Percentiles rank a stretch among this genome's conserved stretches.
These are phyloP conservation scores for Anguilla marmorata DNA, from an alignment of 2,797 vertebrate species.

Conservation along the genomic window DNA sequence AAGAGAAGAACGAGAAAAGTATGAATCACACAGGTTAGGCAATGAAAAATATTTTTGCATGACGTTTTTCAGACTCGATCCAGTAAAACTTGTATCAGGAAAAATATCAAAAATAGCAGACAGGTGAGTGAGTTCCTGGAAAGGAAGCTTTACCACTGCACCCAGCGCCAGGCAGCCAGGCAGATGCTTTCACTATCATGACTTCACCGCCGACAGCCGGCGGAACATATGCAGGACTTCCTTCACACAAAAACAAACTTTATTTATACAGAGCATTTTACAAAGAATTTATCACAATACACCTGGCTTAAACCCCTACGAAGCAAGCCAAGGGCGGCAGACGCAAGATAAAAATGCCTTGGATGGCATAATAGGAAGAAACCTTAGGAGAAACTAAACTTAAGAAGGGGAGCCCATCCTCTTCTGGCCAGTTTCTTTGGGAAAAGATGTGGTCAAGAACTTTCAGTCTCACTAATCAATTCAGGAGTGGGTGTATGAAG, in stretches of 20 bases:
- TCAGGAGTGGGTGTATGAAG: too few species aligned
- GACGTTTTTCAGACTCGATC: conserved; percentile 60
- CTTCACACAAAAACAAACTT: conserved; percentile 35
- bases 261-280: too few species aligned
- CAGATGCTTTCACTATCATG: conserved; percentile 55
- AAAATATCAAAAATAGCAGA: conserved; percentile 57
- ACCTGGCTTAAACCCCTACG: too few species aligned
- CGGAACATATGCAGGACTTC: conserved; percentile 32
- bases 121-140: conserved; percentile 56
- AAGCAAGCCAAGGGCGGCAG: too few species aligned
- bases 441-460: too few species aligned
- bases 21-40: conserved; percentile 57
- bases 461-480: too few species aligned
- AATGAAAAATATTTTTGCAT: conserved; percentile 40
- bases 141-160: conserved; percentile 41
- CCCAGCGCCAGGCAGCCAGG: conserved; percentile 40
- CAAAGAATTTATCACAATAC: too few species aligned
- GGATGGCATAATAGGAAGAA: too few species aligned
- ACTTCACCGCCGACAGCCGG: conserved; percentile 38
- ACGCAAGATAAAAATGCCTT: too few species aligned
- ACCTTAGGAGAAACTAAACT: too few species aligned
- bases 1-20: conserved; percentile 43
- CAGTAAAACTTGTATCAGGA: conserved; percentile 51
- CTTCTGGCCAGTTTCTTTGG: too few species aligned
- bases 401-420: too few species aligned